Conservation (phyloP, 2,797 vertebrate genomes). For the Prionace glauca region DNA sequence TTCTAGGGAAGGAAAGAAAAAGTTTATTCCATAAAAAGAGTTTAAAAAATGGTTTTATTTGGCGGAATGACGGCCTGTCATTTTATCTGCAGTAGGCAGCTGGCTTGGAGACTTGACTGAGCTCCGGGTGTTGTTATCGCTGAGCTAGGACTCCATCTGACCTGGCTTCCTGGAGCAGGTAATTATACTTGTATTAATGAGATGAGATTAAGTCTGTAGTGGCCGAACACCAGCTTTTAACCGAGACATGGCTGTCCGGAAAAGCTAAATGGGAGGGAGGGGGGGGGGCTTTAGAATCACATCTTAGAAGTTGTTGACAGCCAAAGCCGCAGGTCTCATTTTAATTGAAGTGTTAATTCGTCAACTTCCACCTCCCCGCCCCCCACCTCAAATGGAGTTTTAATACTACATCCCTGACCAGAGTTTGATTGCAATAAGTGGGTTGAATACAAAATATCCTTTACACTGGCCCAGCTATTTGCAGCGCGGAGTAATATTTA, state of each 20-base stretch:
- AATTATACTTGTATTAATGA: slow-evolving; percentile 35
- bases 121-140: slow-evolving; percentile 29
- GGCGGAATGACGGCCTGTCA: slow-evolving; percentile 16
- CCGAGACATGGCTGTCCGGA: background rate
- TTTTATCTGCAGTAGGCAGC: slow-evolving; percentile 27
- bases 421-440: background rate
- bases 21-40: background rate
- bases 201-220: slow-evolving; percentile 29
- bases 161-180: slow-evolving; percentile 19
- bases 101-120: slow-evolving; percentile 8
- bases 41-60: background rate
- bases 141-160: slow-evolving; percentile 18
- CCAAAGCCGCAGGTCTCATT: background rate
- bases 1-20: background rate
- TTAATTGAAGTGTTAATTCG: background rate
- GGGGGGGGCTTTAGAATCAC: background rate
- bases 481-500: background rate
- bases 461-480: background rate
- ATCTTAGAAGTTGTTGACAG: background rate
- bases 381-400: background rate
- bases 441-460: background rate
- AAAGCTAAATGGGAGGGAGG: background rate
- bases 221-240: slow-evolving; percentile 21
- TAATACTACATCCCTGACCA: background rate
- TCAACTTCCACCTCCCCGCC: background rate